Evolutionary conservation across 2,113 vertebrate genomes (phyloP), one percentile per base, ranked within the genome.

Genomic region (Gasterosteus nipponicus): DNA sequence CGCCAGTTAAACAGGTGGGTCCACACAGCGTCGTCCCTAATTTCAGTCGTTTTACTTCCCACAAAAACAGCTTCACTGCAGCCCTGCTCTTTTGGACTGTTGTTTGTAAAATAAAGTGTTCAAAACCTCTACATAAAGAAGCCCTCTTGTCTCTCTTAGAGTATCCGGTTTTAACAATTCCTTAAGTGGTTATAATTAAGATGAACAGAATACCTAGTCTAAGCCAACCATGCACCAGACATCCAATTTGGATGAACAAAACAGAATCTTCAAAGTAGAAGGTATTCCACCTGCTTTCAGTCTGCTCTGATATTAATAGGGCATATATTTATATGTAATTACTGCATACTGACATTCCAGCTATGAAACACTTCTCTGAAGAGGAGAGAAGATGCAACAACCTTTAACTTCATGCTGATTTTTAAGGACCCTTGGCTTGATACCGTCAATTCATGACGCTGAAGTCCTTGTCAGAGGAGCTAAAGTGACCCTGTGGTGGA

Each of bases 361-460:
- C 57, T 77, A 26, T 62, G 39, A 56, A 41, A 33, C 61, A 58
- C n/a, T 41, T 71, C 33, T 58, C 35, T 4, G 12, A 72, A 70
- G 58, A 80, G n/a, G 31, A 64, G 22, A 64, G 75, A 61, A 74
- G 60, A 70, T 75, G 35, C 49, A 47, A 54, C 7, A 71, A 69
- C 62, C 80, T 83, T 46, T 74, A 82, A 83, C 73, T 86, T 83
- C 69, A 81, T 38, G 66, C 72, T 79, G 65, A 80, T 86, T 80
- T 14, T 31, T 70, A 81, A 74, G 75, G 82, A 87, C 86, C 83
- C 53, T 10, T 61, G 46, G 78, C 63, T 69, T 63, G 53, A 78
- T 83, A 74, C n/a, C n/a, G n/a, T n/a, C n/a, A n/a, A n/a, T 19
- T 12, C 10, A 22, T 26, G 31, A 60, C 35, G 26, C 5, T 39